A percentile compares a stretch with the other conserved stretches of the same genome.
Evolutionary conservation across 2,888 invertebrate species (phyloP).

Genomic region (Papilio gigon): DNA sequence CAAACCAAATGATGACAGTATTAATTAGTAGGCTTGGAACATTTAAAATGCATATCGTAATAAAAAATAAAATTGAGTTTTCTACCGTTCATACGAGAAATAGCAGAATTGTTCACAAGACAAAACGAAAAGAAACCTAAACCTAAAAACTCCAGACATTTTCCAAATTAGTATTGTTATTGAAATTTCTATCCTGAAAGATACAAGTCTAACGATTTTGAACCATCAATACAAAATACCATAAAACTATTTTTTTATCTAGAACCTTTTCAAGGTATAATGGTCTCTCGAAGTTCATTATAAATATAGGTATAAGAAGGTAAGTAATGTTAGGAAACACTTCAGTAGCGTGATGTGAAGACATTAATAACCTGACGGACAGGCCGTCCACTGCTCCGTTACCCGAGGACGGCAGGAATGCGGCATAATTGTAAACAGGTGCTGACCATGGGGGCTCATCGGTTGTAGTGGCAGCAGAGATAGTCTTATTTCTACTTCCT

Average conservation of each 20-base stretch:
- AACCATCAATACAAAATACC: no score
- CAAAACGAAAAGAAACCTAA: no score
- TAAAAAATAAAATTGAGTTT: constrained; percentile 47
- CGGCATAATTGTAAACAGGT: constrained; percentile 14
- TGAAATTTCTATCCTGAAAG: no score
- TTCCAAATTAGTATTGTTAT: no score
- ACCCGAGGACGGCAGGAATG: constrained; percentile 12
- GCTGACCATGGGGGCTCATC: constrained; percentile 1
- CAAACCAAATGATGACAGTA: neutral
- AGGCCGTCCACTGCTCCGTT: constrained; percentile 14
- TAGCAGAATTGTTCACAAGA: constrained; percentile 13
- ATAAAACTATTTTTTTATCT: neutral
- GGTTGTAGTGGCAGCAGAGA: neutral
- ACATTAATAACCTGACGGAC: constrained; percentile 13
- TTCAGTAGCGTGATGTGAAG: constrained; percentile 15
- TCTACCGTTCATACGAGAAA: constrained; percentile 47
- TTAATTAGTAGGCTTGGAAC: neutral
- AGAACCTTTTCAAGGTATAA: neutral
- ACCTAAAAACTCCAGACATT: no score
- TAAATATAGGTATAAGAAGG: neutral
- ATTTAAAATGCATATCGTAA: constrained; percentile 25
- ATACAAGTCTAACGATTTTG: no score
- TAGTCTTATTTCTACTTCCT: neutral
- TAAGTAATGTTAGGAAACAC: constrained; percentile 2
- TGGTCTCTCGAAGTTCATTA: neutral